A percentile compares a stretch with the other conserved stretches of the same genome.
These are phyloP conservation scores for Psylliodes chrysocephalus DNA, from an alignment of 2,888 invertebrate species.

Conservation along the genomic window DNA sequence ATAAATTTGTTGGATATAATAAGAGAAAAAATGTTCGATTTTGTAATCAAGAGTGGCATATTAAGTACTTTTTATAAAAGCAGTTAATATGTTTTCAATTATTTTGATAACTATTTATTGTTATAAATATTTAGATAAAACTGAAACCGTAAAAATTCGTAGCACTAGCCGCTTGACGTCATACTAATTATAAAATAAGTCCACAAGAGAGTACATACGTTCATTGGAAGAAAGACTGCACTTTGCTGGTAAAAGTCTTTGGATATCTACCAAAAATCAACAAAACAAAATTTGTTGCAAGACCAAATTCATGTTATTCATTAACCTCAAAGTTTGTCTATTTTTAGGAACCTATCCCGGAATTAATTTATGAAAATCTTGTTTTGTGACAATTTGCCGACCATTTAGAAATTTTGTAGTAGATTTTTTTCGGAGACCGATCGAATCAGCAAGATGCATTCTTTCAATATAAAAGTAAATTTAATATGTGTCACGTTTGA, in stretches of 20 bases:
- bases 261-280: no score
- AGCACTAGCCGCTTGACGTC: conserved; percentile 15
- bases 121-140: conserved; percentile 10
- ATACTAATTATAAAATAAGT: conserved; percentile 3
- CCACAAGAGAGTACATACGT: conserved; percentile 3
- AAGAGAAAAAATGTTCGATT: conserved; percentile 10
- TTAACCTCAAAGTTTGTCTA: no score
- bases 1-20: conserved; percentile 15
- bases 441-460: no score
- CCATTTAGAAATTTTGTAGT: no score
- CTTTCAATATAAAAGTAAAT: conserved; percentile 20
- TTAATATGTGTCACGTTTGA: conserved; percentile 30
- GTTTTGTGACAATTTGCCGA: no score
- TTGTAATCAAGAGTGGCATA: conserved; percentile 25
- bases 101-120: conserved; percentile 23
- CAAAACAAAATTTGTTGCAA: no score
- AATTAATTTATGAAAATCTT: no score
- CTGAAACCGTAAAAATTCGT: not conserved
- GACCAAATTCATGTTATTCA: no score
- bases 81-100: conserved; percentile 22
- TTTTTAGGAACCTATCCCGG: no score
- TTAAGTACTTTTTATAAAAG: conserved; percentile 33
- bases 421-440: no score
- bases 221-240: no score
- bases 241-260: no score